phyloP scores from a whole-genome alignment of 2,113 vertebrate species.

The Meriones unguiculatus region DNA sequence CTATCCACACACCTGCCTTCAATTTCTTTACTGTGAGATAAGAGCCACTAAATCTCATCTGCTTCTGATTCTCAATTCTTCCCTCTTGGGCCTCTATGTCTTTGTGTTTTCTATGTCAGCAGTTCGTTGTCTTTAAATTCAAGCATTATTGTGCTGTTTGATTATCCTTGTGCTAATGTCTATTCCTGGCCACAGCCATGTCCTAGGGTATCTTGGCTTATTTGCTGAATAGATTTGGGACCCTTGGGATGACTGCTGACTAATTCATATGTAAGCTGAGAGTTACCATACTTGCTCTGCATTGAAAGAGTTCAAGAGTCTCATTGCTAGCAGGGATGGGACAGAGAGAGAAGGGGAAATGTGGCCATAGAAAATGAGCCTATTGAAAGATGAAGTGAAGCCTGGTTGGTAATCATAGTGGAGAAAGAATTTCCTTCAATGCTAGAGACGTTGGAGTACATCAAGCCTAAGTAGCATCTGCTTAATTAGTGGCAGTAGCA shows the following conservation, averaged over 20 bases:
- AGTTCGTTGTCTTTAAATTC: not conserved
- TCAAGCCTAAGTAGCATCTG: not conserved
- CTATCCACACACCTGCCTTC: not conserved
- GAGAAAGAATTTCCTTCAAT: constrained; percentile 17
- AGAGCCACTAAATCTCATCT: not conserved
- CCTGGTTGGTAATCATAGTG: not conserved
- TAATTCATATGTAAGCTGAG: not conserved
- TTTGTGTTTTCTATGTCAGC: not conserved
- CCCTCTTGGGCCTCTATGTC: not conserved
- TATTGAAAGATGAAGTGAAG: not conserved
- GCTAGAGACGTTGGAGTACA: not conserved
- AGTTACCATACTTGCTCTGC: not conserved
- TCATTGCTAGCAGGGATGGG: not conserved
- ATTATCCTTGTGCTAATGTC: not conserved
- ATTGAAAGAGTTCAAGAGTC: not conserved
- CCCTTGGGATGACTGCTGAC: not conserved
- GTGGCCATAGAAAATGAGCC: not conserved
- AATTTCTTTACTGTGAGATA: not conserved
- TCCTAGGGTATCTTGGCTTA: not conserved
- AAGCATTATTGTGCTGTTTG: not conserved
- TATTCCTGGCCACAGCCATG: not conserved
- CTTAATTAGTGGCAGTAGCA: not conserved
- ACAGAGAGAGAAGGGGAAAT: not conserved
- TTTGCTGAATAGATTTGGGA: too few relatives aligned
- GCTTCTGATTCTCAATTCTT: not conserved